A percentile compares a stretch with the other conserved stretches of the same genome.
Conservation (phyloP, 2,113 vertebrate species). For the Phylloscopus trochiloides region DNA sequence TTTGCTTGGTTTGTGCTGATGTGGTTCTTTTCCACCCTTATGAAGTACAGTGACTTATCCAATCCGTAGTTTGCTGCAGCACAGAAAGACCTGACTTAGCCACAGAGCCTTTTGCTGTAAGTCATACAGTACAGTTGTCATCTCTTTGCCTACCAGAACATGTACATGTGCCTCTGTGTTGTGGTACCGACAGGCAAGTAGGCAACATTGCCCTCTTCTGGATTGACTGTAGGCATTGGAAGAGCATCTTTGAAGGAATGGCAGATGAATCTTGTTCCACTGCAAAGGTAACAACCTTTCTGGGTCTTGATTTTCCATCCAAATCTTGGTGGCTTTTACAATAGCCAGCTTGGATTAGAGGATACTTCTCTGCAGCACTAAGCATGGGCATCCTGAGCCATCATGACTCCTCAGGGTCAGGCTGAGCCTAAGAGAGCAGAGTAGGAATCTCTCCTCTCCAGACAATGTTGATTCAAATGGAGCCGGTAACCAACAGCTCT, state of each 20-base stretch:
- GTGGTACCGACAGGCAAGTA: neutral
- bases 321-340: neutral
- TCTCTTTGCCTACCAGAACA: fast-evolving
- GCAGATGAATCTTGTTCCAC: neutral
- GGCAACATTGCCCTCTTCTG: slow-evolving; percentile 54
- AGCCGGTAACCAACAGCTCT: neutral
- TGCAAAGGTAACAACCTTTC: neutral
- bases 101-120: neutral
- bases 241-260: neutral
- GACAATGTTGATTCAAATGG: neutral
- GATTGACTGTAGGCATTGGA: neutral
- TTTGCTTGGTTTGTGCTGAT: neutral
- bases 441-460: neutral
- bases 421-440: neutral
- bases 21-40: neutral
- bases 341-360: neutral
- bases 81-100: neutral
- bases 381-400: neutral
- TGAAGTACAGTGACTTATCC: neutral
- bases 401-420: neutral
- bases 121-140: fast-evolving
- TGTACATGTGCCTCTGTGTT: fast-evolving
- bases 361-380: neutral
- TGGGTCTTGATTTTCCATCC: neutral
- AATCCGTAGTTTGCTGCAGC: neutral